These are phyloP conservation scores for Neogobius melanostomus DNA, from an alignment of 2,113 vertebrate species.

Conservation along the genomic window DNA sequence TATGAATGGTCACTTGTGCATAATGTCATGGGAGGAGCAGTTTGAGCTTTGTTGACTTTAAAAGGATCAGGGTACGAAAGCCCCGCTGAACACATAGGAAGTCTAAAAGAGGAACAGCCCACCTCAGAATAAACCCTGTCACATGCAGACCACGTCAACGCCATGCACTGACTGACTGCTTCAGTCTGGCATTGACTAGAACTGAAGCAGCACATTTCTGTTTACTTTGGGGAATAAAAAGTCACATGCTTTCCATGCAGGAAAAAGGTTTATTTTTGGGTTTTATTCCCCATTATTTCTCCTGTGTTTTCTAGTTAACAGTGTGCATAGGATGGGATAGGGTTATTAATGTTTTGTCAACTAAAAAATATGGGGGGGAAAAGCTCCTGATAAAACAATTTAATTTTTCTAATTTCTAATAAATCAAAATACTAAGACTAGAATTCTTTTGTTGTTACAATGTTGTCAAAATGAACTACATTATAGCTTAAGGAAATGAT, in stretches of 20 bases:
- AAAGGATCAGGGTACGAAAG: slow-evolving; percentile 68
- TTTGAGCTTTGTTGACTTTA: slow-evolving; percentile 51
- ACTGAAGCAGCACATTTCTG: not conserved
- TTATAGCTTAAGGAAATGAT: too few relatives aligned
- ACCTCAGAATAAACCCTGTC: slow-evolving; percentile 51
- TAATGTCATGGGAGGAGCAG: slow-evolving; percentile 27
- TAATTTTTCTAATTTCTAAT: too few relatives aligned
- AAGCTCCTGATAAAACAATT: too few relatives aligned
- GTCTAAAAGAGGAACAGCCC: slow-evolving; percentile 58
- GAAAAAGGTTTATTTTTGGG: not conserved
- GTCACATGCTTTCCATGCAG: not conserved
- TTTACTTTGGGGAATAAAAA: not conserved
- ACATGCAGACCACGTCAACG: slow-evolving; percentile 24
- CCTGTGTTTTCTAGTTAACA: too few relatives aligned
- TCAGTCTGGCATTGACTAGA: not conserved
- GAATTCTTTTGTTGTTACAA: too few relatives aligned
- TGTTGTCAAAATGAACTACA: too few relatives aligned
- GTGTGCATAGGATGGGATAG: too few relatives aligned
- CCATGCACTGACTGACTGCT: slow-evolving; percentile 13
- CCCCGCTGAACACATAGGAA: slow-evolving; percentile 28
- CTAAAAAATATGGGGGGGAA: too few relatives aligned
- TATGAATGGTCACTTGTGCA: slow-evolving; percentile 32
- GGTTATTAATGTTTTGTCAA: too few relatives aligned
- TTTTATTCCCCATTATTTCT: too few relatives aligned
- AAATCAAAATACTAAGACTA: too few relatives aligned